These are phyloP conservation scores for Euura saliciscinereae DNA, from an alignment of 1,140 invertebrate species.

Conservation along the genomic window DNA sequence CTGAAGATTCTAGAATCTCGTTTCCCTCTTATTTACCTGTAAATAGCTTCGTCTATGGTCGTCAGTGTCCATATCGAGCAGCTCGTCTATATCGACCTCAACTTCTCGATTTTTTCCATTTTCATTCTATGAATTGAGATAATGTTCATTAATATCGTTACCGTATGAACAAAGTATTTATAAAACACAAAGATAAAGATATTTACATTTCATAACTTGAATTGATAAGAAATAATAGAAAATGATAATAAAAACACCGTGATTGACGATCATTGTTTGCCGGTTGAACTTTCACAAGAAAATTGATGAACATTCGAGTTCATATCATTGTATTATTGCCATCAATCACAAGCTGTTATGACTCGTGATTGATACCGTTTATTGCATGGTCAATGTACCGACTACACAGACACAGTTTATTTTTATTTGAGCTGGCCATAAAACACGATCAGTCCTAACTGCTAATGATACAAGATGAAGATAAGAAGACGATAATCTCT, in stretches of 20 bases:
- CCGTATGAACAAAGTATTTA: background rate
- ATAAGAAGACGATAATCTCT: too few relatives aligned
- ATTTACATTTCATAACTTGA: too few relatives aligned
- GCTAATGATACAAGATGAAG: too few relatives aligned
- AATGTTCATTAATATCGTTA: constrained; percentile 7
- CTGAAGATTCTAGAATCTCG: background rate
- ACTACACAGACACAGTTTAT: background rate
- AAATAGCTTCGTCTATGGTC: constrained; percentile 82
- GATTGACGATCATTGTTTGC: too few relatives aligned
- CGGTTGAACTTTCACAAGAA: background rate
- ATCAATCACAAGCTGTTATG: background rate
- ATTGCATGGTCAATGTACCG: constrained; percentile 2
- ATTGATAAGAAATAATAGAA: too few relatives aligned
- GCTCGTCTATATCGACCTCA: constrained; percentile 92
- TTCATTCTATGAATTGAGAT: constrained; percentile 58
- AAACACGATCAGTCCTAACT: background rate
- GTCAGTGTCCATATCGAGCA: constrained; percentile 90
- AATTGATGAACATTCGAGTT: background rate
- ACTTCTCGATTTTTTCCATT: constrained; percentile 73
- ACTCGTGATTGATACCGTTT: background rate
- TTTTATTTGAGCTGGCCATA: background rate
- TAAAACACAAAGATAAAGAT: too few relatives aligned
- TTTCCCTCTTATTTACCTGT: constrained; percentile 61
- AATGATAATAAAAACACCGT: too few relatives aligned
- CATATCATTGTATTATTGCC: background rate